Evolutionary conservation across 1,140 invertebrate species (phyloP), one percentile per base, ranked within the genome.

Genomic region (Tetramorium parvispinum): DNA sequence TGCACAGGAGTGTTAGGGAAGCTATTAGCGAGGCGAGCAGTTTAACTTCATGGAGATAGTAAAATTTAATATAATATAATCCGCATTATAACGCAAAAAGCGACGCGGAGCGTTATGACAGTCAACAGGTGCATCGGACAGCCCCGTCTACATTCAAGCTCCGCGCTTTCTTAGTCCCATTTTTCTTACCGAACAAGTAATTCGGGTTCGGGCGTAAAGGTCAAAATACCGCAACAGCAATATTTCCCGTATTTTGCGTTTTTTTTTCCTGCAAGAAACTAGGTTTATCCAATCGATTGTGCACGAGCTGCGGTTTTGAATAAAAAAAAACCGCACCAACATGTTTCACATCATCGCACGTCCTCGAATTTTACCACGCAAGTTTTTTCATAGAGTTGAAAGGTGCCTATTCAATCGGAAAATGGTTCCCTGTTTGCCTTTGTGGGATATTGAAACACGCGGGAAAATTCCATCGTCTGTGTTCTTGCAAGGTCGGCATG

Each of bases 351-450:
- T 71, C 78, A 63, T 55, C 11, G 77, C 77, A 32, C 43, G 59
- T 78, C 51, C n/a, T 73, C 51, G 53, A 82, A 82, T 75, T 83
- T 83, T 73, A 49, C 40, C 68, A 63, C 53, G 68, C 79, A 83
- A 61, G 53, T 61, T 83, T 83, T 32, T 83, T 73, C 79, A 75
- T 27, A 59, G 13, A 75, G 40, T 73, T 61, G 24, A 75, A 49
- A 83, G 43, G 79, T 82, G 79, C 13, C 51, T 46, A 49, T 75
- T 32, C 51, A 73, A 73, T 83, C 4, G 79, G 79, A 83, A 83
- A 83, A 83, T 73, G 27, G 53, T 59, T 49, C 5, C 16, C 78
- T 46, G 49, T 43, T 68, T 73, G 24, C 24, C 53, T 75, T 83
- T 63, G 79, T 75, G 53, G 27, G 51, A 59, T 49, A 49, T 13